phyloP scores from a whole-genome alignment of 2,113 vertebrate genomes.

The Haplochromis vanheusdeni region DNA sequence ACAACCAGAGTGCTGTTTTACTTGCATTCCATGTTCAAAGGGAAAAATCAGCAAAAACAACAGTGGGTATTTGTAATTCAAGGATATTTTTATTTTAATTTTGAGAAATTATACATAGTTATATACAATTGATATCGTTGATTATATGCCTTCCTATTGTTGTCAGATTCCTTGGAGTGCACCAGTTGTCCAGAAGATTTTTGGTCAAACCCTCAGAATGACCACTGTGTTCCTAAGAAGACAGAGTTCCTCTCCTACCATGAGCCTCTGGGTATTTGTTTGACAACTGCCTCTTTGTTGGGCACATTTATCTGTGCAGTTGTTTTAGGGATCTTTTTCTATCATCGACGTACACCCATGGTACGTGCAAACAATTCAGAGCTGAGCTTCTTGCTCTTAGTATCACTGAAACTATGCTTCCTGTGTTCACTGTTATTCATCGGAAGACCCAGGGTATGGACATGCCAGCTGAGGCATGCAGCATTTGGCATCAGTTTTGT shows the following conservation, averaged over 20 bases:
- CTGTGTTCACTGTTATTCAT: conserved; percentile 66
- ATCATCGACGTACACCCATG: conserved; percentile 54
- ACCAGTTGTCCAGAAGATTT: conserved; percentile 58
- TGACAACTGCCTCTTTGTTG: conserved; percentile 22
- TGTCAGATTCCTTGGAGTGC: conserved; percentile 57
- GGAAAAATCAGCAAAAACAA: conserved; percentile 58
- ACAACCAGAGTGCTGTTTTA: conserved; percentile 69
- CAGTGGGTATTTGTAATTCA: conserved; percentile 40
- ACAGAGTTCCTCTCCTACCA: conserved; percentile 62
- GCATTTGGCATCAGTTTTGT: conserved; percentile 52
- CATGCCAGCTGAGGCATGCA: conserved; percentile 56
- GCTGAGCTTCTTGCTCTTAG: conserved; percentile 40
- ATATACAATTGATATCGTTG: not conserved
- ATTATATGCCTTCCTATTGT: not conserved
- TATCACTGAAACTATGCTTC: conserved; percentile 49
- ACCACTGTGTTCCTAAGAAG: conserved; percentile 56
- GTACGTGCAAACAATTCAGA: conserved; percentile 70
- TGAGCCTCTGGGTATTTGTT: not conserved
- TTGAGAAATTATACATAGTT: not conserved
- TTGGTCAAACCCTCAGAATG: conserved; percentile 50
- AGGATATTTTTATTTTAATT: not conserved
- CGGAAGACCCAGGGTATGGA: conserved; percentile 50
- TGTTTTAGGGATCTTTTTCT: conserved; percentile 46
- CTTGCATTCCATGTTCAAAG: conserved; percentile 68
- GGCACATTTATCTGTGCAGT: conserved; percentile 8